Percentiles rank a stretch among this genome's conserved stretches.
Evolutionary conservation across 1,140 invertebrate genomes (phyloP).

Genomic region (Pachypsylla venusta): DNA sequence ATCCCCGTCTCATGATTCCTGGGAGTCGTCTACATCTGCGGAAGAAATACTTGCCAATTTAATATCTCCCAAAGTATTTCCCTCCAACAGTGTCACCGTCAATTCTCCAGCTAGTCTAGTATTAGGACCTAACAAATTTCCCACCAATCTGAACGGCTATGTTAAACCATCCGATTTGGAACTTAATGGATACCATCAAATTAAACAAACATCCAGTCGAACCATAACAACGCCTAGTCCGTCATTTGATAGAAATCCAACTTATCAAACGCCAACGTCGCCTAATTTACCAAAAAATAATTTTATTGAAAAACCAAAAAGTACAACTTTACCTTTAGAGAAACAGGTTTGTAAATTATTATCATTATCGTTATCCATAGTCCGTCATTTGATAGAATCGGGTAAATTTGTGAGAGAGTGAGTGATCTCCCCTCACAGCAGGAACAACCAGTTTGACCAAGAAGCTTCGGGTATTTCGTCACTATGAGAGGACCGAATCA

Average conservation of each 20-base stretch:
- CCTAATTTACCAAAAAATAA: conserved; percentile 23
- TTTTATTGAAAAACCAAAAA: too few relatives aligned
- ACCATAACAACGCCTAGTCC: conserved; percentile 18
- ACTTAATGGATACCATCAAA: neutral
- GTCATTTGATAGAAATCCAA: conserved; percentile 19
- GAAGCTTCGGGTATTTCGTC: too few relatives aligned
- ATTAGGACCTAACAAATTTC: conserved; percentile 32
- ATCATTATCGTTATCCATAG: too few relatives aligned
- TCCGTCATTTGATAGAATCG: too few relatives aligned
- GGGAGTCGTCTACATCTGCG: neutral
- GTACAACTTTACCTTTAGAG: too few relatives aligned
- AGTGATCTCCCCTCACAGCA: too few relatives aligned
- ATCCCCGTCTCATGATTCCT: neutral
- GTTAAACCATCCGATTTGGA: neutral
- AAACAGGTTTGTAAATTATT: too few relatives aligned
- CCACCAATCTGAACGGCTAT: neutral
- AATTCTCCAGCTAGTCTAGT: conserved; percentile 65
- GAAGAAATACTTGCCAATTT: conserved; percentile 4
- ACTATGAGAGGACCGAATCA: too few relatives aligned
- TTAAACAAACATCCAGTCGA: neutral
- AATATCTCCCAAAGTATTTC: conserved; percentile 6
- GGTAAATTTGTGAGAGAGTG: too few relatives aligned
- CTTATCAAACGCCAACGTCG: conserved; percentile 9
- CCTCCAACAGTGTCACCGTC: conserved; percentile 43
- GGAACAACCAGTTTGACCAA: too few relatives aligned